Percentiles rank a stretch among this genome's conserved stretches.
These are phyloP conservation scores for Helobdella robusta DNA, from an alignment of 2,888 invertebrate species.

Conservation along the genomic window DNA sequence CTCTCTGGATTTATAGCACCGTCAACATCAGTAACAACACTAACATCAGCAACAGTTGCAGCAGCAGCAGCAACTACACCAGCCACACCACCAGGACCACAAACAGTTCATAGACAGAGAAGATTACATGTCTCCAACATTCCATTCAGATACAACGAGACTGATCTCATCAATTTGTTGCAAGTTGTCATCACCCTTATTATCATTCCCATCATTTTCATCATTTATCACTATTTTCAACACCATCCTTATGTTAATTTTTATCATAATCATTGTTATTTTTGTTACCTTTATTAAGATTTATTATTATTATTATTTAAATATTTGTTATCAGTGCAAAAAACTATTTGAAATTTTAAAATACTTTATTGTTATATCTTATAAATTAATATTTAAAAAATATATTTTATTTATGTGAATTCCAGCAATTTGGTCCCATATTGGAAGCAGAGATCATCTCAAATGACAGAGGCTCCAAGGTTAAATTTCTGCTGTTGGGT, in stretches of 20 bases:
- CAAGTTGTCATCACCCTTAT: conserved; percentile 63
- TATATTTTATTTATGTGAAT: background rate
- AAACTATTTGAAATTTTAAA: background rate
- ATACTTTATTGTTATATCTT: background rate
- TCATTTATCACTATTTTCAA: background rate
- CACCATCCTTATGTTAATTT: too few species aligned
- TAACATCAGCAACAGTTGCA: too few species aligned
- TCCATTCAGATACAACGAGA: conserved; percentile 97
- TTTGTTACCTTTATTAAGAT: too few species aligned
- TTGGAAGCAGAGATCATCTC: conserved; percentile 31
- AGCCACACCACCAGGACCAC: too few species aligned
- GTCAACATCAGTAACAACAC: too few species aligned
- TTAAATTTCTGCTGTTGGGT: too few species aligned
- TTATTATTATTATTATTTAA: too few species aligned
- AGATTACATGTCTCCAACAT: conserved; percentile 98
- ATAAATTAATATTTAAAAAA: background rate
- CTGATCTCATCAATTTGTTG: conserved; percentile 93
- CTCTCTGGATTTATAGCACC: too few species aligned
- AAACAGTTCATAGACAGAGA: conserved; percentile 54
- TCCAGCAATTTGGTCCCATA: conserved; percentile 29
- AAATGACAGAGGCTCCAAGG: conserved; percentile 29
- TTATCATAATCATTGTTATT: too few species aligned
- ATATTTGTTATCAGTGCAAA: background rate
- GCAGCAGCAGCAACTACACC: too few species aligned
- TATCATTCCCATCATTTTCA: background rate